phyloP scores from a whole-genome alignment of 2,888 invertebrate genomes.

The Cryptocheilus praepositus region DNA sequence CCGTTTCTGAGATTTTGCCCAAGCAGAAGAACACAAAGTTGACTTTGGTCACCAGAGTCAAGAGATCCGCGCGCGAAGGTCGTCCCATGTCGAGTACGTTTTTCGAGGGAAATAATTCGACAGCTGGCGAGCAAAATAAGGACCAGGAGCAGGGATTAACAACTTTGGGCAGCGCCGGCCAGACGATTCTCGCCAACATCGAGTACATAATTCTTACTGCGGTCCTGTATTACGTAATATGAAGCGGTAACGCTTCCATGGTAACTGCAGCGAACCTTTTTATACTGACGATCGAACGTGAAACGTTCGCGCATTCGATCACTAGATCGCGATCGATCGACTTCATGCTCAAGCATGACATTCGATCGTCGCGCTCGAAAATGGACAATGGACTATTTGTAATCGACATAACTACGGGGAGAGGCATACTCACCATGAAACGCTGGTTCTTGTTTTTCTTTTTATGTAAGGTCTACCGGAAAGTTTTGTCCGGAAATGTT shows the following conservation, averaged over 20 bases:
- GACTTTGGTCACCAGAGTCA: conserved; percentile 48
- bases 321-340: conserved; percentile 9
- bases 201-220: conserved; percentile 62
- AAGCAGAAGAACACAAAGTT: conserved; percentile 46
- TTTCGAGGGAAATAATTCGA: neutral
- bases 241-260: conserved; percentile 24
- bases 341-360: neutral
- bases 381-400: too few species aligned
- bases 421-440: too few species aligned
- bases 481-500: too few species aligned
- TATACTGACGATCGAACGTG: neutral
- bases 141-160: conserved; percentile 30
- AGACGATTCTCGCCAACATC: conserved; percentile 61
- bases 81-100: conserved; percentile 29
- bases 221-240: conserved; percentile 64
- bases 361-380: too few species aligned
- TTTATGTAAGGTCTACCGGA: too few species aligned
- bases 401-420: too few species aligned
- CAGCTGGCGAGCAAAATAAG: conserved; percentile 25
- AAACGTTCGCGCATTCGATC: conserved; percentile 10
- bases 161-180: conserved; percentile 56
- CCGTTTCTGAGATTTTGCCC: conserved; percentile 13
- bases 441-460: neutral
- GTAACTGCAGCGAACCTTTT: neutral
- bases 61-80: conserved; percentile 54